Evolutionary conservation across 37 sponge, comb jelly and placozoan genomes (phyloP).

Genomic region (Hormiphora californensis): DNA sequence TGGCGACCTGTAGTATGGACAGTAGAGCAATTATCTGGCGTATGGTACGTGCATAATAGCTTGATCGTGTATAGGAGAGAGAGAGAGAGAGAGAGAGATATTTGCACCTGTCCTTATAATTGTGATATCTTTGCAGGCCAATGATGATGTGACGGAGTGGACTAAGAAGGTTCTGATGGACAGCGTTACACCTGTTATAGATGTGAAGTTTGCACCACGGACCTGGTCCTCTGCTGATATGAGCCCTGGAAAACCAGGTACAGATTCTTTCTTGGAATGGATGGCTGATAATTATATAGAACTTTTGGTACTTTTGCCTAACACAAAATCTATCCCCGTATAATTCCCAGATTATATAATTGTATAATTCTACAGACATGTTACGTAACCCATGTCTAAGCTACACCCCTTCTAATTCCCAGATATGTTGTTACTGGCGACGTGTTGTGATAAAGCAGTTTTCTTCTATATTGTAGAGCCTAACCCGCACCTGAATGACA

Average conservation of each 20-base stretch:
- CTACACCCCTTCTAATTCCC: too few species aligned
- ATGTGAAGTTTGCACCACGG: conserved; percentile 37
- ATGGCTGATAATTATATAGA: too few species aligned
- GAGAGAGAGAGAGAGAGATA: neutral
- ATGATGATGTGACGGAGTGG: conserved; percentile 21
- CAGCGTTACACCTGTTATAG: conserved; percentile 38
- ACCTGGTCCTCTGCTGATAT: conserved; percentile 41
- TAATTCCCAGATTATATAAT: too few species aligned
- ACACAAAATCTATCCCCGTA: too few species aligned
- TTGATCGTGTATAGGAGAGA: too few species aligned
- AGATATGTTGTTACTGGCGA: conserved; percentile 19
- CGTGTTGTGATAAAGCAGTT: conserved; percentile 20
- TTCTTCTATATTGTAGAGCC: neutral
- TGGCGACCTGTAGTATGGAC: conserved; percentile 53
- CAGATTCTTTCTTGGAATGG: too few species aligned
- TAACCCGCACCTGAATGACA: conserved; percentile 30
- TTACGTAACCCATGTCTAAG: too few species aligned
- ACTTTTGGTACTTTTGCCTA: too few species aligned
- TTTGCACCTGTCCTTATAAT: neutral
- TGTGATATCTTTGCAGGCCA: neutral
- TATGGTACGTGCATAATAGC: conserved; percentile 22
- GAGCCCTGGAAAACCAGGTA: conserved; percentile 11
- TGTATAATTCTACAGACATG: too few species aligned
- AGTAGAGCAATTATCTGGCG: conserved; percentile 36
- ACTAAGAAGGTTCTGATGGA: conserved; percentile 19